Percentiles rank a stretch among this genome's conserved stretches.
Conservation (phyloP, 1,140 invertebrate species). For the Carposina sasakii region DNA sequence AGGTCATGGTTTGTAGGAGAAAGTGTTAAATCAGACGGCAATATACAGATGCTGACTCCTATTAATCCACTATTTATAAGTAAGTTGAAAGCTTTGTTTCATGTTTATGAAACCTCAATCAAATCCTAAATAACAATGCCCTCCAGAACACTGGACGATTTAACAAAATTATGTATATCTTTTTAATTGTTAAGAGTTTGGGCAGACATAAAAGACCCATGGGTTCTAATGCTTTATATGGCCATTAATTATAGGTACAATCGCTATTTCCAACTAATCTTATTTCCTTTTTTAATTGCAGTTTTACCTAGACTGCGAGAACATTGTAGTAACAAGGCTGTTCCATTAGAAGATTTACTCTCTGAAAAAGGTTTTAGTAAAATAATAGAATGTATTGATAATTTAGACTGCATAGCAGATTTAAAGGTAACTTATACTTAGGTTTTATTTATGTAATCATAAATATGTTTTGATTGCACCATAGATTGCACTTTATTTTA, state of each 20-base stretch:
- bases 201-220: no score
- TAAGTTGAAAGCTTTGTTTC: constrained; percentile 57
- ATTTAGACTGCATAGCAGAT: constrained; percentile 77
- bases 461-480: neutral
- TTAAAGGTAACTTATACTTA: constrained; percentile 70
- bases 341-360: constrained; percentile 81
- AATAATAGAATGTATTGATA: constrained; percentile 39
- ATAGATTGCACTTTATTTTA: constrained; percentile 16
- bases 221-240: no score
- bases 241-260: no score
- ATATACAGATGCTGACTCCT: constrained; percentile 79
- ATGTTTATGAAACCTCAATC: no score
- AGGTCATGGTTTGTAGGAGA: constrained; percentile 82
- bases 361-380: constrained; percentile 59
- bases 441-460: neutral
- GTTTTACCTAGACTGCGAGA: constrained; percentile 74
- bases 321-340: constrained; percentile 73
- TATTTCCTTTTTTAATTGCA: constrained; percentile 32
- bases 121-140: no score
- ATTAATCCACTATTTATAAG: constrained; percentile 82
- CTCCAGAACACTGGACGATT: no score
- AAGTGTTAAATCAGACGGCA: constrained; percentile 83
- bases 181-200: no score
- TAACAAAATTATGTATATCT: no score
- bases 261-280: neutral